phyloP scores from a whole-genome alignment of 2,113 vertebrate species.

The Stegostoma tigrinum region DNA sequence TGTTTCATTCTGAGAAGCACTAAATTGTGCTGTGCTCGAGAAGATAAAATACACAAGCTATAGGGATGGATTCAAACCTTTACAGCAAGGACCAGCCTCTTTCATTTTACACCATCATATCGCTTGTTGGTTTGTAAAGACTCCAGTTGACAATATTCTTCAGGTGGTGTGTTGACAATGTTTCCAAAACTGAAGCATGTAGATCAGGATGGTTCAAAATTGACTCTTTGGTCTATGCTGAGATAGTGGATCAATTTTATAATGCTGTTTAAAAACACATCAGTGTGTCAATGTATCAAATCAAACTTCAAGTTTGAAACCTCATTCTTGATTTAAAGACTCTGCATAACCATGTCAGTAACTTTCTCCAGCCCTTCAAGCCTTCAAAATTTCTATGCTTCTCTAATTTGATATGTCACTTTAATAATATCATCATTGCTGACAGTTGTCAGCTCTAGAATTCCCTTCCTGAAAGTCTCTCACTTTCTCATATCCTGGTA shows the following conservation, averaged over 20 bases:
- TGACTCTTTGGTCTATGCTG: background rate
- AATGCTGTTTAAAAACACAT: background rate
- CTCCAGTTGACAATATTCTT: background rate
- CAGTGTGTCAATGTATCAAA: background rate
- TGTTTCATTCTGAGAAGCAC: background rate
- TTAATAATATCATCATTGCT: background rate
- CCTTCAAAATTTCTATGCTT: background rate
- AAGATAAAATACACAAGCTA: background rate
- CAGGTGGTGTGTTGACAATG: background rate
- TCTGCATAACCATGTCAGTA: background rate
- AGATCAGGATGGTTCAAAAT: background rate
- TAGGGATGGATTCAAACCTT: background rate
- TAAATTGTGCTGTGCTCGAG: conserved; percentile 16
- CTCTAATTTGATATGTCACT: background rate
- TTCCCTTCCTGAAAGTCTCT: background rate
- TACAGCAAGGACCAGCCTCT: background rate
- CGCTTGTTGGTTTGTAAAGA: background rate
- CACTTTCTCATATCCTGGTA: background rate
- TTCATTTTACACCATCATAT: background rate
- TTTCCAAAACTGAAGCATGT: background rate
- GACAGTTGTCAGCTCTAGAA: background rate
- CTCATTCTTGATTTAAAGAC: background rate
- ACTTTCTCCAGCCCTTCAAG: background rate
- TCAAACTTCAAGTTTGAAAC: background rate
- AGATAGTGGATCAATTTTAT: background rate